Conservation (phyloP, 2,888 invertebrate species). For the Bedellia somnulentella region DNA sequence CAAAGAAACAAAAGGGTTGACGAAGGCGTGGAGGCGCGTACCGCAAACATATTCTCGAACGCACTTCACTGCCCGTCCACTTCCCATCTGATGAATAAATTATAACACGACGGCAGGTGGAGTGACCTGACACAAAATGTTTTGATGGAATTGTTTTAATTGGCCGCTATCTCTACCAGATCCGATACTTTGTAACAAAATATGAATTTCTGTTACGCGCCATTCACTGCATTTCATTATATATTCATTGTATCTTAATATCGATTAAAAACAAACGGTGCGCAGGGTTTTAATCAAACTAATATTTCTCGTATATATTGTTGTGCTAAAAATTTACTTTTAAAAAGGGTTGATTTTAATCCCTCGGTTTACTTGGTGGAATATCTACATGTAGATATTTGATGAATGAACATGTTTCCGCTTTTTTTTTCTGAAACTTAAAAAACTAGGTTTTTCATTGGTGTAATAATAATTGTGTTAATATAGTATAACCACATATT, state of each 20-base stretch:
- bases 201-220: constrained; percentile 43
- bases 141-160: constrained; percentile 62
- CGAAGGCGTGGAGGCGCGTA: too few relatives aligned
- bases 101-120: constrained; percentile 48
- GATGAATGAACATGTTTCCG: too few relatives aligned
- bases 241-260: constrained; percentile 19
- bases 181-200: constrained; percentile 37
- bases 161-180: constrained; percentile 46
- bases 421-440: too few relatives aligned
- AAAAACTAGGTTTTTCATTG: too few relatives aligned
- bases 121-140: constrained; percentile 60
- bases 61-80: constrained; percentile 22
- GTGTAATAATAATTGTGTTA: too few relatives aligned
- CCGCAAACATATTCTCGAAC: constrained; percentile 11
- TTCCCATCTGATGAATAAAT: constrained; percentile 57
- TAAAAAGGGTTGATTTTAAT: too few relatives aligned
- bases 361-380: too few relatives aligned
- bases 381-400: too few relatives aligned
- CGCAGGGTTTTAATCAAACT: constrained; percentile 23
- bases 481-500: too few relatives aligned
- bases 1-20: too few relatives aligned
- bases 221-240: constrained; percentile 40
- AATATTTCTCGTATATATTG: too few relatives aligned
- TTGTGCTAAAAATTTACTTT: too few relatives aligned
- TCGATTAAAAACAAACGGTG: constrained; percentile 37